Conservation (phyloP, 2,888 invertebrate genomes). For the Polyploca ridens region DNA sequence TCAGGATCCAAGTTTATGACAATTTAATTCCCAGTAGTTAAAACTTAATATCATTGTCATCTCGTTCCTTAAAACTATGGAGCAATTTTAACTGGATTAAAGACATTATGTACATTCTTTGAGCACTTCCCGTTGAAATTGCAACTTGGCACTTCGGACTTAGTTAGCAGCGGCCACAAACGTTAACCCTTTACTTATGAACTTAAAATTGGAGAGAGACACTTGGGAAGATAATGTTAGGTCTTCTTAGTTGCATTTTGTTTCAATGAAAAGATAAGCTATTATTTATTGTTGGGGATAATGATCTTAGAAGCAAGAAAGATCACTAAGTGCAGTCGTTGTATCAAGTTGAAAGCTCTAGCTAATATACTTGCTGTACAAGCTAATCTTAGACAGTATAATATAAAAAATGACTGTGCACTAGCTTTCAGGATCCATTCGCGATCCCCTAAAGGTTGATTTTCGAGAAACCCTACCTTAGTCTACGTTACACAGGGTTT, state of each 20-base stretch:
- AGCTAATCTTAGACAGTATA: neutral
- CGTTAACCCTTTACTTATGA: slow-evolving; percentile 9
- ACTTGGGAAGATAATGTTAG: neutral
- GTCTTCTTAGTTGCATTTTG: neutral
- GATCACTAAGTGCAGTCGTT: neutral
- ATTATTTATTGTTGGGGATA: neutral
- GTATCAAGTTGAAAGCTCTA: neutral
- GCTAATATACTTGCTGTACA: neutral
- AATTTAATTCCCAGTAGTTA: neutral
- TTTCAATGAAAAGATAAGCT: neutral
- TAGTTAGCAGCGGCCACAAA: neutral
- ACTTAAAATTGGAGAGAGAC: slow-evolving; percentile 8
- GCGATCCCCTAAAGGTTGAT: too few species aligned
- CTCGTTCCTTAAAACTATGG: neutral
- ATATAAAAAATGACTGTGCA: too few species aligned
- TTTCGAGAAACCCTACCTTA: too few species aligned
- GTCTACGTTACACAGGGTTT: too few species aligned
- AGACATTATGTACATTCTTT: neutral
- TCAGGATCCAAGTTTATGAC: neutral
- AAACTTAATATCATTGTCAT: neutral
- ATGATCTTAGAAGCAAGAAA: neutral
- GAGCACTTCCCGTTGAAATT: neutral
- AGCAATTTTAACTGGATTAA: slow-evolving; percentile 1
- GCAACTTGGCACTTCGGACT: neutral
- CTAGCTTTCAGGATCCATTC: too few species aligned